Base-by-base conservation (phyloP, 2,797 vertebrate genomes). In the Pyrocephalus nanus region DNA sequence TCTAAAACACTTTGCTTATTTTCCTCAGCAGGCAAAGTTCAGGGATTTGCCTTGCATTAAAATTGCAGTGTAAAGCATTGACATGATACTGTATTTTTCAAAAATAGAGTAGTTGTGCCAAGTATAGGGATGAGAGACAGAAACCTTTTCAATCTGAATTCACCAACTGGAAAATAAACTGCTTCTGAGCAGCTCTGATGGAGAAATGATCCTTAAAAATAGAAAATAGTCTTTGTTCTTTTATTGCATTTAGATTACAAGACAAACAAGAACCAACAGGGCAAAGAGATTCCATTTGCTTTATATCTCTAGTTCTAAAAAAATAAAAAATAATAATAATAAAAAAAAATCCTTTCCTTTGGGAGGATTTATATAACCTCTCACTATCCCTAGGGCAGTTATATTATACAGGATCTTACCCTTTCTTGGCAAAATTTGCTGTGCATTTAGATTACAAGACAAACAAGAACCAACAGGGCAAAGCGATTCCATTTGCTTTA, bases 401-500 rank as follows among this genome's bases (percentile, higher is more conserved):
- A 43, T 70, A 84, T 90, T 91, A 57, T 47, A 65, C 34, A 76
- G 65, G 73, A 77, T 90, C 58, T 95, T 96, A 92, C 92, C 85
- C 95, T 81, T 95, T 88, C 90, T 96, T 93, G 82, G 87, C 77
- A 94, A 90, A 95, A 94, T 79, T 84, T 88, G 32, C 57, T 82
- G 38, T 92, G 84, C 48, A 45, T 94, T 88, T 88, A 57, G 62
- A 95, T 96, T 96, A 85, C 51, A 77, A 91, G 92, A 75, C 64
- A 81, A 82, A 74, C 92, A 92, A 77, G 71, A 75, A 70, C 87
- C 50, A 92, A 27, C 8, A 87, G 60, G 89, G 78, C 74, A 93
- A 96, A 95, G 12, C 95, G 57, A 94, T 96, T 95, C 87, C 78
- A 87, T 95, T 97, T 96, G 75, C 72, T 95, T 94, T 92, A 66